phyloP scores from a whole-genome alignment of 2,113 vertebrate species.

The Nansenia antarctica region DNA sequence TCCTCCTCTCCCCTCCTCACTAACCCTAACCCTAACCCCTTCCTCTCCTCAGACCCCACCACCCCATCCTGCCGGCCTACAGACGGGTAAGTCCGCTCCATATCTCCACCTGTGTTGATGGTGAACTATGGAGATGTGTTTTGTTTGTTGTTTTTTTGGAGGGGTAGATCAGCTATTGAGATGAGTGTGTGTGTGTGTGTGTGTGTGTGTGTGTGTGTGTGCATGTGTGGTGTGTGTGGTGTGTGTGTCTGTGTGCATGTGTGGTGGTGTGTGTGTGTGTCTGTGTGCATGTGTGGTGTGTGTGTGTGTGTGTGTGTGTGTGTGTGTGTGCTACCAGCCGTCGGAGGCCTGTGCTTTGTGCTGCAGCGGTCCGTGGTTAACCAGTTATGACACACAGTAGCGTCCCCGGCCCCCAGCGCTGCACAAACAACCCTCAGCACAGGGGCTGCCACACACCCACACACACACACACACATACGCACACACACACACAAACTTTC shows the following conservation, averaged over 20 bases:
- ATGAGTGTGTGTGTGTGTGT: no score
- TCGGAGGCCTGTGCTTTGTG: constrained; percentile 35
- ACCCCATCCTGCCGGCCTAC: not conserved
- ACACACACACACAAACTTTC: not conserved
- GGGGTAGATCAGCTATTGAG: no score
- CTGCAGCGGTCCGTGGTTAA: constrained; percentile 46
- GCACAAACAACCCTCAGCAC: not conserved
- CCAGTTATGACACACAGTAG: constrained; percentile 42
- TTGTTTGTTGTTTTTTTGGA: no score
- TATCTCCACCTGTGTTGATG: no score
- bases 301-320: not conserved
- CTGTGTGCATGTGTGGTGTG: not conserved
- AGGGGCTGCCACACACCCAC: not conserved
- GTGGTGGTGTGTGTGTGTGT: not conserved
- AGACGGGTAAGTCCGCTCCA: not conserved
- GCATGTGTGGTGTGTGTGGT: not conserved
- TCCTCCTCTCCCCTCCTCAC: constrained; percentile 1
- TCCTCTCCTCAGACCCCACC: not conserved
- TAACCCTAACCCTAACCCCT: no score
- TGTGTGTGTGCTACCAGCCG: not conserved
- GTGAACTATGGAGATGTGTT: no score
- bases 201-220: no score
- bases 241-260: no score
- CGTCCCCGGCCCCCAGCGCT: constrained; percentile 25
- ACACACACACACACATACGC: not conserved